These are phyloP conservation scores for Percina caprodes DNA, from an alignment of 2,113 vertebrate genomes.

Conservation along the genomic window DNA sequence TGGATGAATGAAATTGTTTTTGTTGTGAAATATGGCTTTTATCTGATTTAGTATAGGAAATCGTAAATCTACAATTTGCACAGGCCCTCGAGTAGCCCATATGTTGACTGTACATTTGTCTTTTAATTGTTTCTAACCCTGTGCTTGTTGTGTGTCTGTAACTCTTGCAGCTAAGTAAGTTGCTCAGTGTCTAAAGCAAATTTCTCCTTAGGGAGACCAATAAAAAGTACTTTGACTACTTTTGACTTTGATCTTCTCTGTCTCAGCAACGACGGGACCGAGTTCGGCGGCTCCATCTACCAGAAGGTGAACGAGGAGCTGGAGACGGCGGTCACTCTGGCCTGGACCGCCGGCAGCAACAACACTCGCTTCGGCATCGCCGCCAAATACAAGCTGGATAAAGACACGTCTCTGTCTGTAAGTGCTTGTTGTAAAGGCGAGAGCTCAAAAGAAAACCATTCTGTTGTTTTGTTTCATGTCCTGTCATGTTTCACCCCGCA, in stretches of 20 bases:
- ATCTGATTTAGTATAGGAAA: no score
- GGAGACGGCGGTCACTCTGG: constrained; percentile 93
- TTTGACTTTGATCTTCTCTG: background rate
- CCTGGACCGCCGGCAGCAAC: constrained; percentile 98
- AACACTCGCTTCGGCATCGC: constrained; percentile 97
- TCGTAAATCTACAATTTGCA: no score
- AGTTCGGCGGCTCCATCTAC: constrained; percentile 97
- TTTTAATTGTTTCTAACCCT: no score
- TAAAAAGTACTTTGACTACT: no score
- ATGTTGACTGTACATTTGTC: no score
- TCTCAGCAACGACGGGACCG: constrained; percentile 93
- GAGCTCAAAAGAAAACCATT: background rate
- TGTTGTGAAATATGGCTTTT: no score
- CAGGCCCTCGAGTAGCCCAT: no score
- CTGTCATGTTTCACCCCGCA: constrained; percentile 56
- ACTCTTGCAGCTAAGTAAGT: no score
- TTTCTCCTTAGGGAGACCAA: no score
- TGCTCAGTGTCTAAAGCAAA: no score
- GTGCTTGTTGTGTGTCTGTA: no score
- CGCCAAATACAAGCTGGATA: constrained; percentile 92
- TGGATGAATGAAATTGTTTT: no score
- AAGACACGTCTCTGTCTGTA: constrained; percentile 90
- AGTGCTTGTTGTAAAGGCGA: constrained; percentile 61
- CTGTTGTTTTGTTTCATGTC: background rate
- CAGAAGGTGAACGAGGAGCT: constrained; percentile 93